A percentile compares a stretch with the other conserved stretches of the same genome.
phyloP scores from a whole-genome alignment of 2,797 vertebrate genomes.

The Eupleurogrammus muticus region DNA sequence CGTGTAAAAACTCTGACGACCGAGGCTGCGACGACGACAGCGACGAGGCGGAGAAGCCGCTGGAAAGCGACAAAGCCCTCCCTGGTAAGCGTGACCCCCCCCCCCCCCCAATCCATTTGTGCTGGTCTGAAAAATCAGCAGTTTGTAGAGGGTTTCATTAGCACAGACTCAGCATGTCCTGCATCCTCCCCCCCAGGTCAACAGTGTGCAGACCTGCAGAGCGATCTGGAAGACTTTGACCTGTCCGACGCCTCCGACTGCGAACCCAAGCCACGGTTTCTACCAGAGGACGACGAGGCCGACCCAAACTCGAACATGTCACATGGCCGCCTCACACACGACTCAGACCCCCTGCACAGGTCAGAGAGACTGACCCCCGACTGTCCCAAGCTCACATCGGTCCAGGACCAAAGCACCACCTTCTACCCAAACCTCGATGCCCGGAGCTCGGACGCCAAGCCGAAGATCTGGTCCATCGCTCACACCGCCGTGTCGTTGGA shows the following conservation, averaged over 20 bases:
- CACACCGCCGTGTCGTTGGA: constrained; percentile 92
- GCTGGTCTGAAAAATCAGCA: background rate
- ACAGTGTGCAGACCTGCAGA: constrained; percentile 88
- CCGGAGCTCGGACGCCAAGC: constrained; percentile 85
- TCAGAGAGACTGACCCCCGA: constrained; percentile 86
- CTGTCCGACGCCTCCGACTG: constrained; percentile 90
- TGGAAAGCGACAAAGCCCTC: constrained; percentile 88
- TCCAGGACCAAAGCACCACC: constrained; percentile 75
- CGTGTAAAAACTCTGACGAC: constrained; percentile 92
- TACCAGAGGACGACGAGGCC: constrained; percentile 48
- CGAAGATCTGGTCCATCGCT: constrained; percentile 98
- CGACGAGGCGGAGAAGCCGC: constrained; percentile 89
- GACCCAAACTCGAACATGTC: constrained; percentile 39
- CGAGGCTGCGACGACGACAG: constrained; percentile 92
- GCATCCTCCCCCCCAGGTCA: constrained; percentile 73
- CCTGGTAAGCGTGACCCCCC: constrained; percentile 82
- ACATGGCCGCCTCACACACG: constrained; percentile 39
- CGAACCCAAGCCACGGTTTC: constrained; percentile 84
- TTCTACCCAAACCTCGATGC: constrained; percentile 85
- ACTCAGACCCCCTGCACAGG: constrained; percentile 74
- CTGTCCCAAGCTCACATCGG: constrained; percentile 75
- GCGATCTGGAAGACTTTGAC: constrained; percentile 94
- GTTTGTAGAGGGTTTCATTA: background rate
- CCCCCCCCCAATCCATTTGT: constrained; percentile 64
- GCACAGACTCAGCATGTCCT: background rate